phyloP scores from a whole-genome alignment of 2,797 vertebrate genomes.

The Oceanodroma leucorhoa region DNA sequence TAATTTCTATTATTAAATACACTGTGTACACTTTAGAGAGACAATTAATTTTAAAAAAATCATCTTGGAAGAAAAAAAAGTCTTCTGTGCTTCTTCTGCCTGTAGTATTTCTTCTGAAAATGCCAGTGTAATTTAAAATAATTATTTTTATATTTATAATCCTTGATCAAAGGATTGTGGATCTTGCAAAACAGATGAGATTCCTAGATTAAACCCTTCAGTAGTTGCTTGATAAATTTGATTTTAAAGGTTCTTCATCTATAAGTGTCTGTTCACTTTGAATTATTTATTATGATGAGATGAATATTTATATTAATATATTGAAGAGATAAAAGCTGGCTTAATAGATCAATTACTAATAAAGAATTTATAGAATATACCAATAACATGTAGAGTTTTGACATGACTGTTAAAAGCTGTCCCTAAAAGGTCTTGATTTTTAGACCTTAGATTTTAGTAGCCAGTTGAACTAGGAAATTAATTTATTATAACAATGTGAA shows the following conservation, averaged over 20 bases:
- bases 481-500: not conserved
- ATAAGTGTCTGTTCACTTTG: not conserved
- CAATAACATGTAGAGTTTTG: not conserved
- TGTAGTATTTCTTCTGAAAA: not conserved
- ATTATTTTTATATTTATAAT: not conserved
- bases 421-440: not conserved
- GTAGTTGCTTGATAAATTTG: not conserved
- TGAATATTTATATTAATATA: not conserved
- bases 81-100: not conserved
- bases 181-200: not conserved
- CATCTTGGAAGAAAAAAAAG: not conserved
- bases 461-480: not conserved
- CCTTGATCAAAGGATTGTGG: not conserved
- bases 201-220: not conserved
- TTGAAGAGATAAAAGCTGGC: not conserved
- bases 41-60: not conserved
- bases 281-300: not conserved
- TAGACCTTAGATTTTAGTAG: not conserved
- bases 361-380: not conserved
- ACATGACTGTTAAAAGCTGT: not conserved
- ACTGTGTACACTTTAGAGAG: not conserved
- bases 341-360: not conserved
- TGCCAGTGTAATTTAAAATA: not conserved
- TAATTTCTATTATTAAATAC: not conserved
- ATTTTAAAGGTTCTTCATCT: not conserved